A percentile compares a stretch with the other conserved stretches of the same genome.
These are phyloP conservation scores for Ctenicera cuprea DNA, from an alignment of 2,888 invertebrate species.

Conservation along the genomic window DNA sequence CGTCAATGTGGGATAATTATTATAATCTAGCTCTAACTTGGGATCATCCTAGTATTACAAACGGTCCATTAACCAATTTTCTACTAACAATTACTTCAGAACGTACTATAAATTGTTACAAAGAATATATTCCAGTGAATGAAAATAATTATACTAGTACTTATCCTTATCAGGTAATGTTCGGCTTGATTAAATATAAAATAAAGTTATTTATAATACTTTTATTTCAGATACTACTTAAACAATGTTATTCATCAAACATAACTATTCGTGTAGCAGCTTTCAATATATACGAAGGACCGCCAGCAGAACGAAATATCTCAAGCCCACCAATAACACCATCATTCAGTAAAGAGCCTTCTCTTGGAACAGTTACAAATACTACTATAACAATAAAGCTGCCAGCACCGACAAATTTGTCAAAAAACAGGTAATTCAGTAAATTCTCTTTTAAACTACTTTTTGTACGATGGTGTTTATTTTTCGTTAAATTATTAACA, in stretches of 20 bases:
- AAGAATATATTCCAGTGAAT: neutral
- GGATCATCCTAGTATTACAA: constrained; percentile 62
- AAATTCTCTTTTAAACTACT: too few species aligned
- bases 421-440: constrained; percentile 19
- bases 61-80: constrained; percentile 44
- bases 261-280: constrained; percentile 8
- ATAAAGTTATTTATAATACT: too few species aligned
- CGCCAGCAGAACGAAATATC: neutral
- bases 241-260: constrained; percentile 35
- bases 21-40: constrained; percentile 61
- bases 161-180: constrained; percentile 44
- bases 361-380: constrained; percentile 34
- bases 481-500: too few species aligned
- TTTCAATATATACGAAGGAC: constrained; percentile 5
- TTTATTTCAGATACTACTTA: constrained; percentile 28
- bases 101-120: constrained; percentile 2
- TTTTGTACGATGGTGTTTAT: too few species aligned
- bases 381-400: constrained; percentile 36
- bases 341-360: constrained; percentile 5
- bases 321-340: constrained; percentile 40
- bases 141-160: constrained; percentile 49
- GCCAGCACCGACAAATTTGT: constrained; percentile 24
- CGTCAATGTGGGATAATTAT: constrained; percentile 58
- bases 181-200: neutral
- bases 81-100: constrained; percentile 12